Percentiles rank a stretch among this genome's conserved stretches.
These are phyloP conservation scores for Uromys caudimaculatus DNA, from an alignment of 2,797 vertebrate species.

Conservation along the genomic window DNA sequence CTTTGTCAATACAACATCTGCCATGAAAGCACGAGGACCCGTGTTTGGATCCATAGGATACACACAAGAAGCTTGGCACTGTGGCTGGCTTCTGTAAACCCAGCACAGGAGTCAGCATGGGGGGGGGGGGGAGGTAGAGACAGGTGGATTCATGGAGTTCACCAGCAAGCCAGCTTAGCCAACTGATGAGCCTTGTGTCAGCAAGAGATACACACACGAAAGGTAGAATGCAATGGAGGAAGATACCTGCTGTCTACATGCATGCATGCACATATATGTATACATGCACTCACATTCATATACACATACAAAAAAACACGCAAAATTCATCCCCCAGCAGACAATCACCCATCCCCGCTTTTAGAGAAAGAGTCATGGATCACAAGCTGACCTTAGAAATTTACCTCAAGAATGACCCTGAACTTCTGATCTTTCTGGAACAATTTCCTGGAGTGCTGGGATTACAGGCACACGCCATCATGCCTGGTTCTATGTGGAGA, in stretches of 20 bases:
- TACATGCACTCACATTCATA: not conserved
- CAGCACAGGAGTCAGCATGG: not conserved
- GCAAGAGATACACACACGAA: not conserved
- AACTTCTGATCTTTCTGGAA: not conserved
- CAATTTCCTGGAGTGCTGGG: not conserved
- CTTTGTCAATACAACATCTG: not conserved
- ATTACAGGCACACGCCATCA: not conserved
- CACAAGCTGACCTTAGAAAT: not conserved
- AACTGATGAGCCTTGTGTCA: not conserved
- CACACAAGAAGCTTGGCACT: not conserved
- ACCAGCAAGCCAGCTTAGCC: not conserved
- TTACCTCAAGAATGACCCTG: not conserved
- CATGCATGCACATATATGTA: not conserved
- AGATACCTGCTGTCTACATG: not conserved
- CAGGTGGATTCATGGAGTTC: not conserved
- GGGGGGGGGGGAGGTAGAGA: not conserved
- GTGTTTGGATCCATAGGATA: not conserved
- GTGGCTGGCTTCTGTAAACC: not conserved
- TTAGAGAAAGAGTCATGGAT: not conserved
- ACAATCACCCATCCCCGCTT: not conserved
- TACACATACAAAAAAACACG: not conserved
- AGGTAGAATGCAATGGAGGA: not conserved
- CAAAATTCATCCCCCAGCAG: not conserved
- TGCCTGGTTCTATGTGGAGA: not conserved
- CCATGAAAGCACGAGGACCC: too few species aligned